Evolutionary conservation across 2,797 vertebrate species (phyloP), one percentile per base, ranked within the genome.

Genomic region (Pseudochaenichthys georgianus): DNA sequence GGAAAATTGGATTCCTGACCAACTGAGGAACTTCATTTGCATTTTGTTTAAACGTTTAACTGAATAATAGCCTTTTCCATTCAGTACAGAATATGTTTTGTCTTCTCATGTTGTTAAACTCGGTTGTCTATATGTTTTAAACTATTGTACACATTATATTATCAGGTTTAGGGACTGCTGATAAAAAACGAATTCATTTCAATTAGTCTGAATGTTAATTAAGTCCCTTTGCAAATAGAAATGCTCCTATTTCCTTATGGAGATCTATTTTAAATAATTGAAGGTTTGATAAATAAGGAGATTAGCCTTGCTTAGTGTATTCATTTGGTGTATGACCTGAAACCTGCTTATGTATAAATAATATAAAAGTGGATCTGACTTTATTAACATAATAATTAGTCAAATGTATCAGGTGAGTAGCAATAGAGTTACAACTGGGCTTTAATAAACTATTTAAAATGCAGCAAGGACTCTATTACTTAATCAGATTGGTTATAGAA

Each of bases 1-100:
- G 77, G 67, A 84, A 92, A 92, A 90, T 90, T 90, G 89, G 76
- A 87, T 91, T 87, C 42, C 70, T 42, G 4, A 80, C 67, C 74
- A 85, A 78, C 64, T 62, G 69, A 73, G 82, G 48, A 80, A 83
- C 16, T 64, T 73, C 5, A 90, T 92, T 89, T 85, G 67, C 85
- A 90, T 91, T 84, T 82, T 46, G 55, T 38, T 38, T 38, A 84
- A 81, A 75, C 71, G 31, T 75, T 80, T 9, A 41, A 38, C 47
- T 77, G 52, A 83, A 60, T 9, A 43, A 23, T 54, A 13, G 23
- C 50, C 41, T 73, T 69, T 71, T 46, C 21, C 57, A 48, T 64
- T 34, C n/a, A 38, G 41, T 2, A 13, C 2, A 48, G 28, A 66
- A 73, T 54, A 61, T 66, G 6, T 53, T 76, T 69, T 6, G 23